Evolutionary conservation across 2,888 invertebrate species (phyloP).

Genomic region (Rambutsinella grinnellia): DNA sequence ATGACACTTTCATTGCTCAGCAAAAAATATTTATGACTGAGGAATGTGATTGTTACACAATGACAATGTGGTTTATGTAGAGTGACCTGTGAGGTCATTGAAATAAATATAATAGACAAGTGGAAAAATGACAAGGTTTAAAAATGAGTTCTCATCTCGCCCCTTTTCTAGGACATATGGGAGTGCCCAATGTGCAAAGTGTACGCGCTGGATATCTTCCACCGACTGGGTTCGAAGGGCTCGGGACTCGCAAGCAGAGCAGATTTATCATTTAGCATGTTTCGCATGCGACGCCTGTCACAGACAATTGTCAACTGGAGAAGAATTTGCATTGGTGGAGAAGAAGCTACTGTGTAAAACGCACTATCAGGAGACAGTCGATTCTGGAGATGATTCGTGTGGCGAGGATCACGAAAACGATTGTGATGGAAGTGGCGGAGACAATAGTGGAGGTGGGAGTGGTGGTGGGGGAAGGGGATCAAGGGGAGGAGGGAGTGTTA

Average conservation of each 20-base stretch:
- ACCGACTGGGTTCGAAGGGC: conserved; percentile 69
- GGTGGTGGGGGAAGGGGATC: not conserved
- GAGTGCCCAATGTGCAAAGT: conserved; percentile 72
- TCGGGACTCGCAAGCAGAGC: conserved; percentile 45
- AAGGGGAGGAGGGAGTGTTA: conserved; percentile 67
- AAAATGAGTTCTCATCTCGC: too few species aligned
- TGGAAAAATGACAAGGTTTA: not conserved
- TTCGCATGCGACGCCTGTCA: conserved; percentile 98
- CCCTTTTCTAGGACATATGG: conserved; percentile 73
- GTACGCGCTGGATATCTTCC: conserved; percentile 72
- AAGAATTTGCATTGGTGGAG: conserved; percentile 97
- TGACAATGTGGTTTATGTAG: too few species aligned
- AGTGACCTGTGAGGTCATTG: too few species aligned
- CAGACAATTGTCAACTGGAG: conserved; percentile 91
- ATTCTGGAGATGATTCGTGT: conserved; percentile 85
- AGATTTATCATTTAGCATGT: conserved; percentile 77
- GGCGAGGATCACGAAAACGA: conserved; percentile 19
- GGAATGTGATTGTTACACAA: too few species aligned
- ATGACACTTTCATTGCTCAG: not conserved
- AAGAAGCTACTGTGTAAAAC: conserved; percentile 96
- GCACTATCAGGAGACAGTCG: conserved; percentile 92
- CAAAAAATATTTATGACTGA: too few species aligned
- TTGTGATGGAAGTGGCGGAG: not conserved
- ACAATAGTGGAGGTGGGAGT: not conserved
- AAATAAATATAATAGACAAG: not conserved